These are phyloP conservation scores for Sylvilagus floridanus DNA, from an alignment of 2,797 vertebrate species.

Conservation along the genomic window DNA sequence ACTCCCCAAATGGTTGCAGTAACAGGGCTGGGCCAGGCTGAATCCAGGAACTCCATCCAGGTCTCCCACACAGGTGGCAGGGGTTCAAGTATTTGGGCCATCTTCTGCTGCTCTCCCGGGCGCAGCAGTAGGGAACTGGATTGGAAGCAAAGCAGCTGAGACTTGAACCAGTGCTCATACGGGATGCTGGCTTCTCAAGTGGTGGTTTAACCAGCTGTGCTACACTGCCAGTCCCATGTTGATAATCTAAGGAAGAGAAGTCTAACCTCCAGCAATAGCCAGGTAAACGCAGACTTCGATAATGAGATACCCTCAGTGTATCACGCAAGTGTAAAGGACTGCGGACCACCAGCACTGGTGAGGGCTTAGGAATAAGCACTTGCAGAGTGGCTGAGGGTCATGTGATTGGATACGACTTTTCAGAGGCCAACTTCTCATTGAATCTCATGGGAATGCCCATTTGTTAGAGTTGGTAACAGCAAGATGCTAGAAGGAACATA, in stretches of 20 bases:
- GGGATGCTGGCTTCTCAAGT: too few relatives aligned
- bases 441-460: background rate
- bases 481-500: background rate
- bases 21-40: too few relatives aligned
- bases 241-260: background rate
- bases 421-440: background rate
- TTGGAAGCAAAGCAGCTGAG: too few relatives aligned
- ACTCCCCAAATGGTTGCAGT: too few relatives aligned
- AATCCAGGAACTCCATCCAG: too few relatives aligned
- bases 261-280: background rate
- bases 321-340: conserved; percentile 5
- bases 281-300: background rate
- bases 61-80: too few relatives aligned
- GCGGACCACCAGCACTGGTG: background rate
- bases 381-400: background rate
- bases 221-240: too few relatives aligned
- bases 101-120: too few relatives aligned
- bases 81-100: too few relatives aligned
- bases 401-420: background rate
- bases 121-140: too few relatives aligned
- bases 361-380: background rate
- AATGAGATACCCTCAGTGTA: background rate
- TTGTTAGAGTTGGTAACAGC: background rate
- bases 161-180: too few relatives aligned
- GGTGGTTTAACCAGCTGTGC: too few relatives aligned